Evolutionary conservation across 2,113 vertebrate genomes (phyloP).

Genomic region (Microtus pennsylvanicus): DNA sequence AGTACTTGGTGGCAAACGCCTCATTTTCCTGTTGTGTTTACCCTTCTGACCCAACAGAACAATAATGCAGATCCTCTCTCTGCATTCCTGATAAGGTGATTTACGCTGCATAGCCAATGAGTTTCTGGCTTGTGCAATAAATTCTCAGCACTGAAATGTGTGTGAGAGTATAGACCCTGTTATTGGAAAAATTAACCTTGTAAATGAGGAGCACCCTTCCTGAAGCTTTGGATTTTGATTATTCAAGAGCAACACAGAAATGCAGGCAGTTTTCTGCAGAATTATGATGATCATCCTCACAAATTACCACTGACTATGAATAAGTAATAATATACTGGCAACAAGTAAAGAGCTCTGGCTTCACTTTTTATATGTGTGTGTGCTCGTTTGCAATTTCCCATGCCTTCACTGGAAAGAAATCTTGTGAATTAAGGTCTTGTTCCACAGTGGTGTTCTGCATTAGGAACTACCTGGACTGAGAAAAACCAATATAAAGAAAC

Average conservation of each 20-base stretch:
- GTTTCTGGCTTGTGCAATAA: conserved; percentile 61
- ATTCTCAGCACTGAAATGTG: conserved; percentile 50
- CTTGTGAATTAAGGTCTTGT: conserved; percentile 29
- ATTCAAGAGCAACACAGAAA: conserved; percentile 55
- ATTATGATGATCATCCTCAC: conserved; percentile 55
- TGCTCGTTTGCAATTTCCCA: conserved; percentile 38
- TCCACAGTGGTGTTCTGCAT: neutral
- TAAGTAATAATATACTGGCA: conserved; percentile 63
- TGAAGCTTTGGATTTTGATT: conserved; percentile 66
- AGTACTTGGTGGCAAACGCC: conserved; percentile 63
- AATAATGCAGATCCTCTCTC: conserved; percentile 53
- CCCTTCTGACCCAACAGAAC: conserved; percentile 66
- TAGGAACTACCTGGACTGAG: neutral
- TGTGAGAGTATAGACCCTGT: conserved; percentile 37
- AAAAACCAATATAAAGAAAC: conserved; percentile 12
- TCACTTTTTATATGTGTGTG: conserved; percentile 49
- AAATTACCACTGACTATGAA: conserved; percentile 66
- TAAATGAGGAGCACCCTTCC: conserved; percentile 67
- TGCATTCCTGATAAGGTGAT: conserved; percentile 69
- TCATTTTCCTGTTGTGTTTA: conserved; percentile 76
- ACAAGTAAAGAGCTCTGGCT: conserved; percentile 54
- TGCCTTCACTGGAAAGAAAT: conserved; percentile 39
- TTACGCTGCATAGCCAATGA: conserved; percentile 66
- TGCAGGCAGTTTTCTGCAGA: conserved; percentile 59
- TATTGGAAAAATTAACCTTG: conserved; percentile 75